A percentile compares a stretch with the other conserved stretches of the same genome.
Conservation (phyloP, 2,113 vertebrate species). For the Formicarius rufipectus region DNA sequence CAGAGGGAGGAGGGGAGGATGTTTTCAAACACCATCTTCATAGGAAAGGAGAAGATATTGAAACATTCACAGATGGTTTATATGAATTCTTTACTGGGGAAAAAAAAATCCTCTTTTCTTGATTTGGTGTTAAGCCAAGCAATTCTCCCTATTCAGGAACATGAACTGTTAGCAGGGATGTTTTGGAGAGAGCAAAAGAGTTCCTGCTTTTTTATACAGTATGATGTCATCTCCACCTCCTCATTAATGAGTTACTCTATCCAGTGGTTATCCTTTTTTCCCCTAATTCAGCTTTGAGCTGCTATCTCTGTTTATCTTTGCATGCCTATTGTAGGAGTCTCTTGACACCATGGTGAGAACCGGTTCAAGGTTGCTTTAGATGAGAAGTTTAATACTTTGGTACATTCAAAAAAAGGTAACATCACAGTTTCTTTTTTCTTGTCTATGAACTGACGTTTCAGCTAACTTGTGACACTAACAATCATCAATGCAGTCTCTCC, state of each 20-base stretch:
- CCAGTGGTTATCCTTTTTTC: not conserved
- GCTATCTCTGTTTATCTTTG: not conserved
- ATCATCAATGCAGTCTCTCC: not conserved
- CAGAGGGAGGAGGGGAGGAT: fast-evolving
- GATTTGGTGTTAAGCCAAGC: not conserved
- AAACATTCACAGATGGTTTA: not conserved
- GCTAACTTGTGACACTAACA: not conserved
- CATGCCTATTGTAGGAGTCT: not conserved
- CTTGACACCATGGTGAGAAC: not conserved
- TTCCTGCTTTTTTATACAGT: not conserved
- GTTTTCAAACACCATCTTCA: not conserved
- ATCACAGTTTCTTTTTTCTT: not conserved
- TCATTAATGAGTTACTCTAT: not conserved
- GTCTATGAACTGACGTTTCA: not conserved
- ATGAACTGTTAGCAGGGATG: not conserved
- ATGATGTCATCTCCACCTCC: not conserved
- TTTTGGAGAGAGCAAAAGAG: not conserved
- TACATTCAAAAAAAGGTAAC: not conserved
- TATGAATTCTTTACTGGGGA: not conserved
- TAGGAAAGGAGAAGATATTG: not conserved
- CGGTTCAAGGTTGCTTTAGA: not conserved
- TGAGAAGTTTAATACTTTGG: not conserved
- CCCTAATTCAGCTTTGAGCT: not conserved
- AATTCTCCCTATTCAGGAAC: not conserved
- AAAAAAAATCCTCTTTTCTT: not conserved